A percentile compares a stretch with the other conserved stretches of the same genome.
phyloP scores from a whole-genome alignment of 2,888 invertebrate species.

The Ceraclea dissimilis region DNA sequence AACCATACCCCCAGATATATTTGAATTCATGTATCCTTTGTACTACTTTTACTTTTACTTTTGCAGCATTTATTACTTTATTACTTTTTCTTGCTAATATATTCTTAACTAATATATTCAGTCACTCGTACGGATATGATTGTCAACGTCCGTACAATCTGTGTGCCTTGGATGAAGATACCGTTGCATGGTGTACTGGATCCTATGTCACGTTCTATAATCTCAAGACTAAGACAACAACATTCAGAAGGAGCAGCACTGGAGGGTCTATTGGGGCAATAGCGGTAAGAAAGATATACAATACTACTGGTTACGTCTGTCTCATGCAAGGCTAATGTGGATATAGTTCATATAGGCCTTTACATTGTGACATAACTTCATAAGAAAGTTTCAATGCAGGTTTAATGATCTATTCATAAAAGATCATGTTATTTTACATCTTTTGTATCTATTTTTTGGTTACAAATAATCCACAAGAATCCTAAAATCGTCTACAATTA shows the following conservation, averaged over 20 bases:
- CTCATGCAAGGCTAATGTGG: no score
- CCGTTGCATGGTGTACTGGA: constrained; percentile 73
- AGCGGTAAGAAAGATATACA: constrained; percentile 41
- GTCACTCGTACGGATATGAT: constrained; percentile 82
- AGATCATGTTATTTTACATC: no score
- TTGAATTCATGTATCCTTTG: constrained; percentile 64
- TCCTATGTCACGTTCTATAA: constrained; percentile 73
- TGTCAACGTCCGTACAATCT: constrained; percentile 75
- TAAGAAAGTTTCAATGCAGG: no score
- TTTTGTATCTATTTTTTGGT: no score
- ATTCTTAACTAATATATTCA: constrained; percentile 35
- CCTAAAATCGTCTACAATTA: no score
- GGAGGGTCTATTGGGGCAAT: constrained; percentile 79
- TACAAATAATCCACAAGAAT: no score
- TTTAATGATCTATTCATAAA: no score
- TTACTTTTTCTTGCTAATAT: constrained; percentile 21
- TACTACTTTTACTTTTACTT: neutral
- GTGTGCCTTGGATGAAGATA: constrained; percentile 64
- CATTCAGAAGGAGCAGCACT: constrained; percentile 64
- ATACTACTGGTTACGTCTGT: neutral
- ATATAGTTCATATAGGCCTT: neutral
- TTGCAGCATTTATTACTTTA: neutral
- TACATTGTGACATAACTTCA: neutral
- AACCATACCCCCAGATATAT: constrained; percentile 50
- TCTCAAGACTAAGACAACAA: constrained; percentile 54